Percentiles rank a stretch among this genome's conserved stretches.
Conservation (phyloP, 1,140 invertebrate genomes). For the Nylanderia fulva region DNA sequence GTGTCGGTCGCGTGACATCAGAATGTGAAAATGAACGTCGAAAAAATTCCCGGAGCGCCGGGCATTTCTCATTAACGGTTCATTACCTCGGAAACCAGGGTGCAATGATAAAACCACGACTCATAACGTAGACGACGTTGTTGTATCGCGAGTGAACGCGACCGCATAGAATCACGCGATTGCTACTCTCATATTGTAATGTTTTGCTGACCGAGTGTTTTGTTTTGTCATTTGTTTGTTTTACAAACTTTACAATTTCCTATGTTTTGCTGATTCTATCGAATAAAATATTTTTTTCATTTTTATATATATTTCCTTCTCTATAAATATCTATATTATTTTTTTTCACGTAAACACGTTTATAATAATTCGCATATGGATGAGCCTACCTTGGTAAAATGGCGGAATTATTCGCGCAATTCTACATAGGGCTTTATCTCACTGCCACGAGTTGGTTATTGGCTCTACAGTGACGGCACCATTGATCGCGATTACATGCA, state of each 20-base stretch:
- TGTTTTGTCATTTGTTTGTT: conserved; percentile 32
- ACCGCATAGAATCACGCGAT: conserved; percentile 33
- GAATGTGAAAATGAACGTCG: conserved; percentile 56
- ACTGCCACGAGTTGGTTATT: not conserved
- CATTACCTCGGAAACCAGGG: conserved; percentile 63
- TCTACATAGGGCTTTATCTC: not conserved
- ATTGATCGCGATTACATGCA: conserved; percentile 69
- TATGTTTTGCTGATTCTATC: not conserved
- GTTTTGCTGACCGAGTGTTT: conserved; percentile 43
- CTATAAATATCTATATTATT: conserved; percentile 28
- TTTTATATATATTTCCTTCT: not conserved
- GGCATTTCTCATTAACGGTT: conserved; percentile 69
- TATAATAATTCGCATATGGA: not conserved
- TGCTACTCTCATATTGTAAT: conserved; percentile 50
- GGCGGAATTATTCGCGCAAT: not conserved
- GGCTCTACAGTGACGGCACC: conserved; percentile 5
- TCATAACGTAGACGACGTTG: conserved; percentile 9
- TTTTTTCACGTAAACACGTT: not conserved
- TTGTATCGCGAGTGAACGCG: conserved; percentile 8
- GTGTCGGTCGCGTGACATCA: conserved; percentile 43
- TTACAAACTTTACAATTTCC: conserved; percentile 45
- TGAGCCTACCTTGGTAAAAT: not conserved
- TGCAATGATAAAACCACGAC: conserved; percentile 18
- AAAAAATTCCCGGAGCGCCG: conserved; percentile 53
- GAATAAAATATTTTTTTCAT: conserved; percentile 51